Evolutionary conservation across 1,140 invertebrate genomes (phyloP).

Genomic region (Sminthurides bifidus): DNA sequence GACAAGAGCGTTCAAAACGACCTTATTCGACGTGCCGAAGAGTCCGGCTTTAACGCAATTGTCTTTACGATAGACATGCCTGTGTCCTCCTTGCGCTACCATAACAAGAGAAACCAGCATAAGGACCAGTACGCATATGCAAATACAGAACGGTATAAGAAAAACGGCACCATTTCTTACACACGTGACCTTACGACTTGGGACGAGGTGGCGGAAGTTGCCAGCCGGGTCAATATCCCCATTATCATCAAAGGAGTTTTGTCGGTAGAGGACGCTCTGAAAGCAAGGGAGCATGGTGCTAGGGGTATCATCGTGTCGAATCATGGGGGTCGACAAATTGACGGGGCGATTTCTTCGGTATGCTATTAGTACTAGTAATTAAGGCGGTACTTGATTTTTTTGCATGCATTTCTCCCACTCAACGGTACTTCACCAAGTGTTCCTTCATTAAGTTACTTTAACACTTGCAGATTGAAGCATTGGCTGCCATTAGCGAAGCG

Average conservation of each 20-base stretch:
- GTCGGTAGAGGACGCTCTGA: slow-evolving; percentile 69
- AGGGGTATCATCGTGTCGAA: slow-evolving; percentile 66
- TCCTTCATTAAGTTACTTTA: background rate
- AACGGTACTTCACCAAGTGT: background rate
- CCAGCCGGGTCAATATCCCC: no score
- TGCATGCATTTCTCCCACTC: background rate
- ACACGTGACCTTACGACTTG: slow-evolving; percentile 38
- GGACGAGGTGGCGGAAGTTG: slow-evolving; percentile 36
- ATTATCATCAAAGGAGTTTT: slow-evolving; percentile 83
- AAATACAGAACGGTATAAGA: background rate
- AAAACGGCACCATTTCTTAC: background rate
- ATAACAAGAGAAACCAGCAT: slow-evolving; percentile 52
- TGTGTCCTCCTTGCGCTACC: slow-evolving; percentile 62
- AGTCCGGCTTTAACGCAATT: slow-evolving; percentile 66
- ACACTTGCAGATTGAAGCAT: slow-evolving; percentile 5
- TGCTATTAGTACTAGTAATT: background rate
- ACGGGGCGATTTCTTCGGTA: slow-evolving; percentile 3
- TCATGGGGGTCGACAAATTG: slow-evolving; percentile 16
- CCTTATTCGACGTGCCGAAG: slow-evolving; percentile 65
- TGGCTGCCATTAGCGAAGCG: background rate
- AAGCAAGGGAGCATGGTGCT: slow-evolving; percentile 59
- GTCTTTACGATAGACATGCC: slow-evolving; percentile 84
- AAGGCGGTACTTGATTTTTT: background rate
- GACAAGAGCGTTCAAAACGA: slow-evolving; percentile 36
- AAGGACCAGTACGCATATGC: no score